Conservation (phyloP, 2,888 invertebrate genomes). For the Hypena proboscidalis region DNA sequence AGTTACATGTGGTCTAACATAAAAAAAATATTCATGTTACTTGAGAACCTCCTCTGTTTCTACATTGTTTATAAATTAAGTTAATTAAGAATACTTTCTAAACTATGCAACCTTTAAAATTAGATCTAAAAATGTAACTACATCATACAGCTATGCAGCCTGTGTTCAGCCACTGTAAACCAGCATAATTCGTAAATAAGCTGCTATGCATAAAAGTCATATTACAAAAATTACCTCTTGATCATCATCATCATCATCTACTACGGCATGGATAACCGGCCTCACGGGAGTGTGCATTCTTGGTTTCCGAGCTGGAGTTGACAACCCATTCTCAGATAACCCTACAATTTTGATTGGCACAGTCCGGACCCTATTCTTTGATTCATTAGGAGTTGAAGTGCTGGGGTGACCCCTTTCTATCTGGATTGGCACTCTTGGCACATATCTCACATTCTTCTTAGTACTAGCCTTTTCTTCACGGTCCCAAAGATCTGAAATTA, state of each 20-base stretch:
- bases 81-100: too few species aligned
- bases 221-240: conserved; percentile 51
- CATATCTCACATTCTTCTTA: conserved; percentile 66
- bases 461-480: conserved; percentile 45
- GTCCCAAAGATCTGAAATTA: conserved; percentile 58
- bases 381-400: conserved; percentile 75
- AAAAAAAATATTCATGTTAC: too few species aligned
- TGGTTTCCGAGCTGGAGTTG: conserved; percentile 60
- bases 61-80: too few species aligned
- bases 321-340: conserved; percentile 55
- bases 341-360: conserved; percentile 65
- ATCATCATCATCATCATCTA: conserved; percentile 70
- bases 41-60: too few species aligned
- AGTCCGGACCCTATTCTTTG: conserved; percentile 50
- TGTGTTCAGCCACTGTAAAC: too few species aligned
- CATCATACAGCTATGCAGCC: too few species aligned
- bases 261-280: conserved; percentile 60
- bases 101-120: too few species aligned
- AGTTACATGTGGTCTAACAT: too few species aligned
- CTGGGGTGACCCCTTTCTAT: conserved; percentile 69
- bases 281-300: conserved; percentile 63
- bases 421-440: conserved; percentile 78
- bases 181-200: too few species aligned
- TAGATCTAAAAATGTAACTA: too few species aligned
- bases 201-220: background rate